Base-by-base conservation (phyloP, 2,797 vertebrate genomes). In the Phoebastria nigripes region DNA sequence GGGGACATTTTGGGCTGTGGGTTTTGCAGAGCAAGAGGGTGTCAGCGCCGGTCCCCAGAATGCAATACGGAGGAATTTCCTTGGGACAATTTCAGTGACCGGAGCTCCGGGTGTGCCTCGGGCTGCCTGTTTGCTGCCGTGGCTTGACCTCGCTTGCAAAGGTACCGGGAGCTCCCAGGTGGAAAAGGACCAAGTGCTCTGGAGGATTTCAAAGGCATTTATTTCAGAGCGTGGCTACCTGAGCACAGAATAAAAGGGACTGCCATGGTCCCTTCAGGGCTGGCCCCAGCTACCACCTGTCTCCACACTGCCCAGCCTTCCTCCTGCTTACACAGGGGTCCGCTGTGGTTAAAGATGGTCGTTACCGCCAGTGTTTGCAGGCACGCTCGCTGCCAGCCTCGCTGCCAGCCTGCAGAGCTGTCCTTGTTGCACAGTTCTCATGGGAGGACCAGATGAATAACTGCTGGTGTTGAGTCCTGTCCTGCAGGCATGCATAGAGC, bases 341-440 rank as follows among this genome's bases (percentile, higher is more conserved):
- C 1, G 4, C 26, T 26, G 37, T 22, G 33, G 33, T 3, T 24
- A 12, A 26, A 28, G 61, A 4, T 4, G 29, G 29, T 6, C 10
- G 8, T 41, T 18, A 11, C 5, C 35, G 71, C 6, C 3, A 0
- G 0, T 2, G 5, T 3, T 15, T 12, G 25, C 71, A 69, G 78
- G 47, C 46, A 52, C 2, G 1, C 12, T 12, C 37, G 37, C 37
- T 37, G 37, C 37, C 37, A 37, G 37, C 29, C 47, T 41, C 15
- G 1, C 33, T 74, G 66, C 59, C 66, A 74, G 72, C n/a, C 52
- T 1, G 1, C 65, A 59, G 91, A 31, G 69, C 47, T 3, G 17
- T 19, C 41, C 74, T 26, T 22, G 4, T 20, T 11, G 2, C 55
- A 16, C 29, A 28, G 66, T 25, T 16, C 44, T 7, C 17, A 8